Evolutionary conservation across 2,797 vertebrate genomes (phyloP).

Genomic region (Loris lydekkerianus): DNA sequence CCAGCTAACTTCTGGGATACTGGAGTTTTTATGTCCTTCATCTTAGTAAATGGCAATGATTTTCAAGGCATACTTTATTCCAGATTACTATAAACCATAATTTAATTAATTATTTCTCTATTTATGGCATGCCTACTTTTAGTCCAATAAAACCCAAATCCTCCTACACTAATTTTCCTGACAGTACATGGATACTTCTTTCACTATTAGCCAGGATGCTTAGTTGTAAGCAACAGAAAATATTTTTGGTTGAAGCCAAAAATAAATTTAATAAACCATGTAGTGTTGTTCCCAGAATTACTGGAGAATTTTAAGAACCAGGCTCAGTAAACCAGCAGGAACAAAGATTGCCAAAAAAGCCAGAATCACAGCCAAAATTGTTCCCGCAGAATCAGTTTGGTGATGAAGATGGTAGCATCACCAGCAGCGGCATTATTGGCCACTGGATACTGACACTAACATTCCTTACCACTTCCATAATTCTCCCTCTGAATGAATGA

Average conservation of each 20-base stretch:
- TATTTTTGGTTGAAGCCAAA: neutral
- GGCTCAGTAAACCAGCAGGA: neutral
- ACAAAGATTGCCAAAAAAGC: neutral
- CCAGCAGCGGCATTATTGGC: neutral
- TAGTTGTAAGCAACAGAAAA: conserved; percentile 5
- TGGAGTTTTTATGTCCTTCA: neutral
- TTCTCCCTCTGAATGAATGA: neutral
- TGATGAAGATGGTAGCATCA: neutral
- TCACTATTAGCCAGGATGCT: neutral
- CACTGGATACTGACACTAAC: neutral
- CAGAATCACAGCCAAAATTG: neutral
- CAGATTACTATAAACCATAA: neutral
- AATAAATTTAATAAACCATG: neutral
- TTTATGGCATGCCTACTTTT: neutral
- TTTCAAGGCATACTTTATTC: neutral
- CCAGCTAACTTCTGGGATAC: neutral
- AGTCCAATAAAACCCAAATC: neutral
- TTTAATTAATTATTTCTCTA: neutral
- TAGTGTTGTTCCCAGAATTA: neutral
- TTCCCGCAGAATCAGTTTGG: neutral
- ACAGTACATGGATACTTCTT: neutral
- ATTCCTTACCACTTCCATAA: neutral
- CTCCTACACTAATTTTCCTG: neutral
- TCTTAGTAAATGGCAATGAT: neutral
- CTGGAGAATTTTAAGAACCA: neutral